These are phyloP conservation scores for Mercenaria mercenaria DNA, from an alignment of 1,140 invertebrate species.

Conservation along the genomic window DNA sequence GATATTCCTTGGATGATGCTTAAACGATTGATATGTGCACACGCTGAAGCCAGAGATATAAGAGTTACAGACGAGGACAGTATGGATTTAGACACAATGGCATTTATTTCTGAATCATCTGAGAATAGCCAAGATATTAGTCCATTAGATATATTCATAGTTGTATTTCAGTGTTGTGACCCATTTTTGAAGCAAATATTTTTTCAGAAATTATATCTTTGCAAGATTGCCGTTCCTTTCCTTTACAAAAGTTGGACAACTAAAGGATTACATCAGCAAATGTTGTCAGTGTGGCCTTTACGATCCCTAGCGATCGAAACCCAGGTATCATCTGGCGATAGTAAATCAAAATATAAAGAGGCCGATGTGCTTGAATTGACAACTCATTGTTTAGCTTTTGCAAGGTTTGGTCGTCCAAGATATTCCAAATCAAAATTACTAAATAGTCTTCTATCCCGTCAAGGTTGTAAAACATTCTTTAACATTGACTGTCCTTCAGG, in stretches of 20 bases:
- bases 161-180: not conserved
- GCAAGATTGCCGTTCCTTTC: not conserved
- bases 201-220: not conserved
- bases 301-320: not conserved
- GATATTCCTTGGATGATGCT: no score
- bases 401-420: not conserved
- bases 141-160: not conserved
- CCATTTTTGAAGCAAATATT: not conserved
- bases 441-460: not conserved
- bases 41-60: no score
- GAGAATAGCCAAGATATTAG: not conserved
- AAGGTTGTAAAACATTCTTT: not conserved
- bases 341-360: not conserved
- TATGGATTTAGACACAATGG: no score
- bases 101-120: no score
- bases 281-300: not conserved
- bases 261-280: not conserved
- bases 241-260: not conserved
- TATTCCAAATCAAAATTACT: conserved; percentile 4
- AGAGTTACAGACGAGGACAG: no score
- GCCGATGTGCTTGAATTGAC: not conserved
- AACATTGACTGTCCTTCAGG: not conserved
- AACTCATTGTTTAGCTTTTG: not conserved
- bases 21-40: no score
- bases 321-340: no score